These are phyloP conservation scores for Drosophila yooni DNA, from an alignment of 2,888 invertebrate genomes.

Conservation along the genomic window DNA sequence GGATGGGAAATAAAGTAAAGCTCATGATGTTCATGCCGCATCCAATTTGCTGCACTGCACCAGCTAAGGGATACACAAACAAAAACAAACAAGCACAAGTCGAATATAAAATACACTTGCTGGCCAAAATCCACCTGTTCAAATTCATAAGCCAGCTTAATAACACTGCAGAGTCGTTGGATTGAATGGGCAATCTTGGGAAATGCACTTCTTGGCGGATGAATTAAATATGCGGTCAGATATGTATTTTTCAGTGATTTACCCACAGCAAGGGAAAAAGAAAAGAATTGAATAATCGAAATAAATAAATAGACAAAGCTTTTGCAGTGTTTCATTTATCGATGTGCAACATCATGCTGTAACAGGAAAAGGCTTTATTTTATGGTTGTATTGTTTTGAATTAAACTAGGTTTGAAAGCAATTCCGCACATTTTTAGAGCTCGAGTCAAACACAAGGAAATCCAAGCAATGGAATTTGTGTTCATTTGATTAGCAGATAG, in stretches of 20 bases:
- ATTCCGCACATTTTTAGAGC: neutral
- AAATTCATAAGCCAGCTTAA: neutral
- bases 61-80: constrained; percentile 8
- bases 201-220: neutral
- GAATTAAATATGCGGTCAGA: neutral
- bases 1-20: constrained; percentile 38
- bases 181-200: neutral
- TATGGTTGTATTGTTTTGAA: neutral
- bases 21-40: constrained; percentile 36
- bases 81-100: neutral
- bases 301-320: neutral
- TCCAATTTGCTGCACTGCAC: constrained; percentile 28
- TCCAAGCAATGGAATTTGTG: constrained; percentile 3
- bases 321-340: neutral
- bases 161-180: neutral
- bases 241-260: neutral
- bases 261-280: neutral
- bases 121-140: neutral
- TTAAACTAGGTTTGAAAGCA: neutral
- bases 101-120: constrained; percentile 1
- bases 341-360: neutral
- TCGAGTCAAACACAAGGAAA: neutral
- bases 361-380: neutral
- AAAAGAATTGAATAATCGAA: neutral
- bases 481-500: constrained; percentile 14